These are phyloP conservation scores for Karalla daura DNA, from an alignment of 2,797 vertebrate species.

Conservation along the genomic window DNA sequence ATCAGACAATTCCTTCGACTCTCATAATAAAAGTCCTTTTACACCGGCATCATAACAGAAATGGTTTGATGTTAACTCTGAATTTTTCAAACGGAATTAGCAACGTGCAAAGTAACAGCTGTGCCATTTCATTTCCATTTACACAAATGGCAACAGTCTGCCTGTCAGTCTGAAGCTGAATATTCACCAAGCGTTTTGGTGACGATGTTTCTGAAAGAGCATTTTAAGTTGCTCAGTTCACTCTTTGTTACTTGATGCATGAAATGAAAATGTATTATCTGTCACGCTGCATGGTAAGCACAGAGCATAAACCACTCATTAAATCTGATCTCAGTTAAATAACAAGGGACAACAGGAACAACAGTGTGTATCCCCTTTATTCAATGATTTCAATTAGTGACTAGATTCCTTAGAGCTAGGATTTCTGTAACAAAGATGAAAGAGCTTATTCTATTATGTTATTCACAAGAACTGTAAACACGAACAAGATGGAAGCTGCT, in stretches of 20 bases:
- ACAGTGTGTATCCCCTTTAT: constrained; percentile 3
- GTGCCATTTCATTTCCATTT: background rate
- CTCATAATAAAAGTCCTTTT: constrained; percentile 23
- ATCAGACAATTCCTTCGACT: constrained; percentile 39
- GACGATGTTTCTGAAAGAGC: constrained; percentile 5
- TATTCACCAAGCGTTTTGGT: background rate
- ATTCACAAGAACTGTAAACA: constrained; percentile 42
- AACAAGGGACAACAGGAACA: background rate
- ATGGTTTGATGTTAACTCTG: constrained; percentile 10
- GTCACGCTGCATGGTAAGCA: background rate
- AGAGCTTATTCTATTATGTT: constrained; percentile 37
- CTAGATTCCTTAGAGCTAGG: constrained; percentile 29
- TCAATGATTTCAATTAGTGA: constrained; percentile 35
- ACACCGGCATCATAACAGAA: background rate
- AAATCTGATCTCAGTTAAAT: constrained; percentile 3
- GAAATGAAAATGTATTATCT: constrained; percentile 38
- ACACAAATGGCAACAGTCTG: constrained; percentile 7
- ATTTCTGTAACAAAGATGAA: constrained; percentile 49
- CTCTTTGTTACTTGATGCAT: constrained; percentile 23
- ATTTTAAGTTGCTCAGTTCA: too few relatives aligned
- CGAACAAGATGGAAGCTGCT: constrained; percentile 13
- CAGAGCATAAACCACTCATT: constrained; percentile 10
- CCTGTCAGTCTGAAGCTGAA: constrained; percentile 6
- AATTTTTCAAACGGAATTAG: constrained; percentile 16
- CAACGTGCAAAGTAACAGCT: constrained; percentile 10